Evolutionary conservation across 2,113 vertebrate species (phyloP).

Genomic region (Puma concolor): DNA sequence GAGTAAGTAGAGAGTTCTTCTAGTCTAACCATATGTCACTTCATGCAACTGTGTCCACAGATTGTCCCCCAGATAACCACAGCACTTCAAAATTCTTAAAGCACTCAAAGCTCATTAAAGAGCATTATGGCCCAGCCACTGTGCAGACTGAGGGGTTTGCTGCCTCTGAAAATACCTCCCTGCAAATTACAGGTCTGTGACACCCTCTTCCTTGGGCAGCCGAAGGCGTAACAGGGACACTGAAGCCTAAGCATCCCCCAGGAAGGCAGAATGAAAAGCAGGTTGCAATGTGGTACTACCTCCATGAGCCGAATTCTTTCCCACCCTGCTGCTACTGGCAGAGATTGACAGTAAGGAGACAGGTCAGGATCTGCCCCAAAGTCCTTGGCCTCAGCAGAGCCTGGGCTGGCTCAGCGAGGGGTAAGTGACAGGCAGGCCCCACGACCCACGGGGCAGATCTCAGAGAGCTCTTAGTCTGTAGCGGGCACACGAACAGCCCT

Average conservation of each 20-base stretch:
- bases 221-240: not conserved
- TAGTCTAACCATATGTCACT: not conserved
- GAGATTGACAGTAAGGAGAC: no score
- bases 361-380: fast-evolving
- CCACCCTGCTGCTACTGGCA: not conserved
- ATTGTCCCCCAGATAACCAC: not conserved
- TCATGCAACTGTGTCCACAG: not conserved
- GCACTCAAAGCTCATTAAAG: not conserved
- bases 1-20: not conserved
- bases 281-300: fast-evolving
- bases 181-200: not conserved
- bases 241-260: not conserved
- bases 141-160: fast-evolving
- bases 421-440: no score
- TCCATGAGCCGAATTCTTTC: not conserved
- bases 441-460: fast-evolving
- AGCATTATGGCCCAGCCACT: fast-evolving
- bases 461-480: no score
- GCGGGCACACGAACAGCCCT: fast-evolving
- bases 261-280: not conserved
- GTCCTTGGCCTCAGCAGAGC: not conserved
- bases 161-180: not conserved
- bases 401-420: not conserved
- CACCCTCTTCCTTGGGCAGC: not conserved
- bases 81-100: no score